Percentiles rank a stretch among this genome's conserved stretches.
Conservation (phyloP, 2,797 vertebrate genomes). For the Coregonus suidteri region DNA sequence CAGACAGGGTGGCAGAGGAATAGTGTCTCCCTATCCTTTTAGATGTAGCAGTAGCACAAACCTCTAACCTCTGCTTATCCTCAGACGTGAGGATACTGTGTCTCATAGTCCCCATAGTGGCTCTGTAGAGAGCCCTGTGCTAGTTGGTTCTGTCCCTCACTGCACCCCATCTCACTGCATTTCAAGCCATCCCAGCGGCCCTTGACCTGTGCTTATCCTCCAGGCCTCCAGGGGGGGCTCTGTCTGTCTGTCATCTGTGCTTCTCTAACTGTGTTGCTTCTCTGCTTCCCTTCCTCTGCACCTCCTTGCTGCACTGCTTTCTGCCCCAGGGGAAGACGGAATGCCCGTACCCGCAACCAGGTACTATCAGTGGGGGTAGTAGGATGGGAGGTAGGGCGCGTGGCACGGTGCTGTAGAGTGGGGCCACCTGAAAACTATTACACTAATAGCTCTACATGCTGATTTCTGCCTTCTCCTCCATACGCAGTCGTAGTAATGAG, state of each 20-base stretch:
- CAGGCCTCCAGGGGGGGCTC: conserved; percentile 37
- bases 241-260: conserved; percentile 65
- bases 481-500: conserved; percentile 3
- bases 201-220: conserved; percentile 37
- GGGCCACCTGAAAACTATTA: conserved; percentile 16
- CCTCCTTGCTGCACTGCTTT: conserved; percentile 85
- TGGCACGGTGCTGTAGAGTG: not conserved
- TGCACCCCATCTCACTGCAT: conserved; percentile 52
- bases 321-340: conserved; percentile 98
- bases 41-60: not conserved
- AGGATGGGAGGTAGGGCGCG: conserved; percentile 7
- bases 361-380: conserved; percentile 75
- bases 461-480: conserved; percentile 28
- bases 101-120: conserved; percentile 55
- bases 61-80: too few species aligned
- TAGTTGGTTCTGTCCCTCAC: conserved; percentile 38
- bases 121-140: conserved; percentile 15
- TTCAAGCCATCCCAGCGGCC: conserved; percentile 51
- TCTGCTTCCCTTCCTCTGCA: conserved; percentile 87
- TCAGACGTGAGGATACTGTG: too few species aligned
- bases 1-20: conserved; percentile 36
- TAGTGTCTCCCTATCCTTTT: conserved; percentile 36
- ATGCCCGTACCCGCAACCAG: conserved; percentile 97
- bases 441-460: conserved; percentile 10
- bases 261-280: conserved; percentile 78